Evolutionary conservation across 37 sponge, comb jelly and placozoan genomes (phyloP).

Genomic region (Theonella swinhoei): DNA sequence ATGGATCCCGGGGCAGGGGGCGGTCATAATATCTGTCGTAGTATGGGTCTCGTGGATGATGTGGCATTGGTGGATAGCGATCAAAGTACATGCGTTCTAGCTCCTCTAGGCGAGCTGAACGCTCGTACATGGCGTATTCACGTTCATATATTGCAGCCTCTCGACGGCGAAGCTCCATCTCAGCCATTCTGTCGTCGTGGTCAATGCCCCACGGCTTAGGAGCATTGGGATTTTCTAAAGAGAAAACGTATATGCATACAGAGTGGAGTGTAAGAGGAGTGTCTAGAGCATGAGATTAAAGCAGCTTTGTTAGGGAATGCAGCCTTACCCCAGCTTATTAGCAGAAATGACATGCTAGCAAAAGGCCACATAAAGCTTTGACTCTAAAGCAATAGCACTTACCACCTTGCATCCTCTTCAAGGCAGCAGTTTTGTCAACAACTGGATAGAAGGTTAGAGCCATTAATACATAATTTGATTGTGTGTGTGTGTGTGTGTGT

Average conservation of each 20-base stretch:
- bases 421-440: conserved; percentile 52
- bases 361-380: neutral
- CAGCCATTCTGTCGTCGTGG: neutral
- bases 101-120: conserved; percentile 32
- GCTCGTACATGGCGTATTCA: conserved; percentile 19
- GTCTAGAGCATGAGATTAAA: too few relatives aligned
- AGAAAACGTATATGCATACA: too few relatives aligned
- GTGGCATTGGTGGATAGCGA: neutral
- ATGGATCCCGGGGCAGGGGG: neutral
- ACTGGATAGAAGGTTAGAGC: conserved; percentile 16
- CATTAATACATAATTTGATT: neutral
- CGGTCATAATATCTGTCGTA: neutral
- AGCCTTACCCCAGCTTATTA: too few relatives aligned
- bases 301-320: too few relatives aligned
- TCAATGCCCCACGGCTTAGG: neutral
- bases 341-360: neutral
- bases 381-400: too few relatives aligned
- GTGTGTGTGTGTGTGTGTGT: neutral
- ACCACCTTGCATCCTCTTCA: conserved; percentile 47
- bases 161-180: neutral
- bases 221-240: neutral
- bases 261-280: too few relatives aligned
- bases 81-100: neutral
- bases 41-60: neutral
- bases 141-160: neutral